Conservation (phyloP, 2,888 invertebrate genomes). For the Andrena praecox region DNA sequence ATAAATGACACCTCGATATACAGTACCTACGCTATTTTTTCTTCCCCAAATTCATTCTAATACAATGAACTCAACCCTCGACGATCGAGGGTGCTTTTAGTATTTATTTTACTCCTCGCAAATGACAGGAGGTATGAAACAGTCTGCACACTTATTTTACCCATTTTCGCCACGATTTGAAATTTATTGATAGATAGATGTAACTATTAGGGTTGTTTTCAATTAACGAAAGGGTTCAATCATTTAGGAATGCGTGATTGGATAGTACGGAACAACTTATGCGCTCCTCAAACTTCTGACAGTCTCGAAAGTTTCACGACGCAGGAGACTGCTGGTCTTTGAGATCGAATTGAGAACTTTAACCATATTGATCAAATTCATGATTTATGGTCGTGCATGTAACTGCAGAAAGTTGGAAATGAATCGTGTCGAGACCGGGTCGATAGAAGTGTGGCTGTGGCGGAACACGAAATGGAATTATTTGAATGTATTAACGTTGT, state of each 20-base stretch:
- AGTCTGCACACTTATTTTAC: no score
- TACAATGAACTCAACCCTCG: no score
- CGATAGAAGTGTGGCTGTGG: slow-evolving; percentile 5
- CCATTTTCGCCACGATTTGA: no score
- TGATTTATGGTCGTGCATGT: slow-evolving; percentile 27
- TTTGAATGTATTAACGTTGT: not conserved
- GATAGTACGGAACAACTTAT: not conserved
- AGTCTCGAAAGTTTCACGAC: slow-evolving; percentile 12
- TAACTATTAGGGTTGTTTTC: not conserved
- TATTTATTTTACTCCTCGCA: no score
- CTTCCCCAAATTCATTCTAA: no score
- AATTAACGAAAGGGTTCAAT: not conserved
- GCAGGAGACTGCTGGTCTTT: not conserved
- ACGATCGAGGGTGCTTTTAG: no score
- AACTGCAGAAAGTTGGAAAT: slow-evolving; percentile 13
- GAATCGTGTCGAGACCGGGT: not conserved
- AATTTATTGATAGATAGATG: no score
- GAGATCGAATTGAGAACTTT: slow-evolving; percentile 16
- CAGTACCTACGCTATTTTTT: no score
- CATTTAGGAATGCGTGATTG: not conserved
- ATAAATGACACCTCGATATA: no score
- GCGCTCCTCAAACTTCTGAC: slow-evolving; percentile 1
- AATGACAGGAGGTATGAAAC: no score
- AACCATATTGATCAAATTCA: slow-evolving; percentile 28
- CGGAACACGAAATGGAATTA: not conserved